A percentile compares a stretch with the other conserved stretches of the same genome.
phyloP scores from a whole-genome alignment of 2,797 vertebrate species.

The Sphenopsis melanotis region DNA sequence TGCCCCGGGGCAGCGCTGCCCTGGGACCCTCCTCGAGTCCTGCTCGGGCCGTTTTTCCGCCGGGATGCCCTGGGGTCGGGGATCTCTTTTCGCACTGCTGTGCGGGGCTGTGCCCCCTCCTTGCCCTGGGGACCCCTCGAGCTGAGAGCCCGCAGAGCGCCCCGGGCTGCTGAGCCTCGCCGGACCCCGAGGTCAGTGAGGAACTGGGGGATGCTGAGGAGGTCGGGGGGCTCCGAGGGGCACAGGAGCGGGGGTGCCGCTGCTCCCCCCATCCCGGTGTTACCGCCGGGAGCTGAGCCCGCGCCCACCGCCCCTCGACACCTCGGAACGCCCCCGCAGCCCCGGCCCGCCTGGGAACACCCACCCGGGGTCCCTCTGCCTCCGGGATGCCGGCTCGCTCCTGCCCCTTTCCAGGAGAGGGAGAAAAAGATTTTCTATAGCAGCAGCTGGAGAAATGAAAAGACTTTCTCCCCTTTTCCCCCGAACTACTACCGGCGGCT shows the following conservation, averaged over 20 bases:
- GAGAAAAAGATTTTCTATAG: background rate
- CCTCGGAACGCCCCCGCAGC: too few species aligned
- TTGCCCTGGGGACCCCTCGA: too few species aligned
- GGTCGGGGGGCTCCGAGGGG: background rate
- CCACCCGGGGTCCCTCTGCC: background rate
- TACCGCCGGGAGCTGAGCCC: background rate
- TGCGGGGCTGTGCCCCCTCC: background rate
- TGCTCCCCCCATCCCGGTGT: background rate
- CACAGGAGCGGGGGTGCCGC: background rate
- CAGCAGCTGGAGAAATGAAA: background rate
- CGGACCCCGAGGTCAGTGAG: rapidly evolving
- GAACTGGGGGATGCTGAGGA: background rate
- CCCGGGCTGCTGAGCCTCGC: background rate
- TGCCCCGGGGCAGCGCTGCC: background rate
- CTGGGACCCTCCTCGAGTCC: background rate
- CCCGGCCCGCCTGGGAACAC: background rate
- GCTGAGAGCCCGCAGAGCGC: background rate
- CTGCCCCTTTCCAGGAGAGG: background rate
- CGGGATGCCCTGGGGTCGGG: background rate
- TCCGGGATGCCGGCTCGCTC: background rate
- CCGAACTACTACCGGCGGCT: background rate
- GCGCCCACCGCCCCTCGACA: rapidly evolving
- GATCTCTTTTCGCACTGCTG: background rate
- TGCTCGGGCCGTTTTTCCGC: background rate
- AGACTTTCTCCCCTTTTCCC: rapidly evolving